Percentiles rank a stretch among this genome's conserved stretches.
These are phyloP conservation scores for Eupithecia dodoneata DNA, from an alignment of 2,888 invertebrate genomes.

Conservation along the genomic window DNA sequence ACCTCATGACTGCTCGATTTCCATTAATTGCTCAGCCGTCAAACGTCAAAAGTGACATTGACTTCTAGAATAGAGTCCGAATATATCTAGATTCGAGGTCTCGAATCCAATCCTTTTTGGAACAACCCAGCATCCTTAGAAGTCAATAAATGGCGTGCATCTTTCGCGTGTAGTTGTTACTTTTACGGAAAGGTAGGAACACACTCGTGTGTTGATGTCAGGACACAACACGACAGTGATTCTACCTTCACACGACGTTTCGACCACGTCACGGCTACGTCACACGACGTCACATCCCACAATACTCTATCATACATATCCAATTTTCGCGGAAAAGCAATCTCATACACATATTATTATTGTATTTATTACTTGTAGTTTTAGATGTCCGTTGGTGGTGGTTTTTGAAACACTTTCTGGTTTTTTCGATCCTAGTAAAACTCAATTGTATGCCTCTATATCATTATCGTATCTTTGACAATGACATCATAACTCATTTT, in stretches of 20 bases:
- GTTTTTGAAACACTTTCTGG: constrained; percentile 28
- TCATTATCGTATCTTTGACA: not conserved
- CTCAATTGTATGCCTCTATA: not conserved
- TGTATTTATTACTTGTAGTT: constrained; percentile 59
- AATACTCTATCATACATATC: constrained; percentile 78
- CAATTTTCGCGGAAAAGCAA: constrained; percentile 74
- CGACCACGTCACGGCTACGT: not conserved
- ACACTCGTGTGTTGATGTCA: not conserved
- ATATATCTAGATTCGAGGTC: not conserved
- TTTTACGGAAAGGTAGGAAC: not conserved
- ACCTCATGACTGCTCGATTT: not conserved
- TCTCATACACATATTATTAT: constrained; percentile 73
- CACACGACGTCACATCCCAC: constrained; percentile 53
- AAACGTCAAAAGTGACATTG: not conserved
- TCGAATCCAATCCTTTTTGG: not conserved
- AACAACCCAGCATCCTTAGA: not conserved
- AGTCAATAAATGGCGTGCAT: not conserved
- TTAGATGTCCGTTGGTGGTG: constrained; percentile 40
- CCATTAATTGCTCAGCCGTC: not conserved
- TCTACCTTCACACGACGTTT: not conserved
- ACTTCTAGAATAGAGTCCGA: not conserved
- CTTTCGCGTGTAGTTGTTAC: not conserved
- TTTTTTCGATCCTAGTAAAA: not conserved
- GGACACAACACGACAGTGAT: not conserved
- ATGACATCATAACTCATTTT: no score